These are phyloP conservation scores for Nannospalax galili DNA, from an alignment of 2,113 vertebrate species.

Conservation along the genomic window DNA sequence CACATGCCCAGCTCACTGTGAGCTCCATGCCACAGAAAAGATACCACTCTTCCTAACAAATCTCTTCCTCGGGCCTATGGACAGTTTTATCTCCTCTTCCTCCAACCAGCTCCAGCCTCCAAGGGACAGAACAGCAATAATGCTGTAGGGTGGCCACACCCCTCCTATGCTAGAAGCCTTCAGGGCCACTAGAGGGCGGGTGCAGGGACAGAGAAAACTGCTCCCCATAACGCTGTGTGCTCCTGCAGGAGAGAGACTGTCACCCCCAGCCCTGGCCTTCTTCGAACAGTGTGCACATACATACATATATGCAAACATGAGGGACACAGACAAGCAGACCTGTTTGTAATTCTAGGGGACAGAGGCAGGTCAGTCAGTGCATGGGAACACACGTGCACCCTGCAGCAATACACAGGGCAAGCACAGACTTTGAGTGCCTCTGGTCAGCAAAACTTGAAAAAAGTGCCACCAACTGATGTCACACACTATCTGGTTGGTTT, in stretches of 20 bases:
- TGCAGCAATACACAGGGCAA: not conserved
- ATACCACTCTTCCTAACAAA: not conserved
- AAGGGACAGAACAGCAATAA: not conserved
- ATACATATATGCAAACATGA: not conserved
- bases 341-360: not conserved
- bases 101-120: not conserved
- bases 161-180: not conserved
- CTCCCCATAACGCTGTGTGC: not conserved
- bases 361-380: not conserved
- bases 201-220: not conserved
- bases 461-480: not conserved
- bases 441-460: not conserved
- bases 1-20: not conserved
- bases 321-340: not conserved
- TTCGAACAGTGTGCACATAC: slow-evolving; percentile 1
- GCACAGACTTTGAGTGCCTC: not conserved
- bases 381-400: not conserved
- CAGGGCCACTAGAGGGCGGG: not conserved
- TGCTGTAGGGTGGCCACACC: too few species aligned
- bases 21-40: not conserved
- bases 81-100: not conserved
- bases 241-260: not conserved
- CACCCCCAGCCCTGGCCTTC: not conserved
- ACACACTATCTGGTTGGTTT: not conserved
- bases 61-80: not conserved